phyloP scores from a whole-genome alignment of 2,888 invertebrate genomes.

The Troglohyphantes excavatus region DNA sequence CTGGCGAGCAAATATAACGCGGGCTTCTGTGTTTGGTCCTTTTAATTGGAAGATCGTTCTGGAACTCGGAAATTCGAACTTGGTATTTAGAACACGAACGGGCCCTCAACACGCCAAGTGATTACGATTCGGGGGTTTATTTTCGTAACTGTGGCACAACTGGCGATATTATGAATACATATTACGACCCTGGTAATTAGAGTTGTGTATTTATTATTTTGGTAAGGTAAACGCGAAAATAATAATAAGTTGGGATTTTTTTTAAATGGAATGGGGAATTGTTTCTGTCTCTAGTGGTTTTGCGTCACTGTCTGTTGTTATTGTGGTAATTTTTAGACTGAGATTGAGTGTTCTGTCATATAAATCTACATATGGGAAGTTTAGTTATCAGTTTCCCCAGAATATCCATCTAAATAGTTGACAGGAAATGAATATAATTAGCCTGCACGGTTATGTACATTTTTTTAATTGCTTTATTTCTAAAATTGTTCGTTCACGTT shows the following conservation, averaged over 20 bases:
- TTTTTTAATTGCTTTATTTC: no score
- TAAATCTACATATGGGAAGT: no score
- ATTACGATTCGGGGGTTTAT: constrained; percentile 9
- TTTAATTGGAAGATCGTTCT: no score
- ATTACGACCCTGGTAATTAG: neutral
- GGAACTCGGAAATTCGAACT: neutral
- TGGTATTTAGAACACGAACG: constrained; percentile 29
- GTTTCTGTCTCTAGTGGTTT: neutral
- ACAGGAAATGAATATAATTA: no score
- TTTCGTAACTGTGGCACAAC: neutral
- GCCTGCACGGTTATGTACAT: no score
- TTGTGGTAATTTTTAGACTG: neutral
- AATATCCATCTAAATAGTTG: no score
- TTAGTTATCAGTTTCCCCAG: no score
- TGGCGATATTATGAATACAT: constrained; percentile 3
- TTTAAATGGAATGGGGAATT: neutral
- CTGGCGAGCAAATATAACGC: neutral
- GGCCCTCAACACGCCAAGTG: neutral
- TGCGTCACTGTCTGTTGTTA: neutral
- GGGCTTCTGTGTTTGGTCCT: neutral
- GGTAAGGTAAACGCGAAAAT: neutral
- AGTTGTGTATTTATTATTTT: constrained; percentile 13
- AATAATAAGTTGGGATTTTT: neutral
- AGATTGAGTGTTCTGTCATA: neutral
- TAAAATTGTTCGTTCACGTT: no score